Evolutionary conservation across 2,888 invertebrate genomes (phyloP).

Genomic region (Cephus spinipes): DNA sequence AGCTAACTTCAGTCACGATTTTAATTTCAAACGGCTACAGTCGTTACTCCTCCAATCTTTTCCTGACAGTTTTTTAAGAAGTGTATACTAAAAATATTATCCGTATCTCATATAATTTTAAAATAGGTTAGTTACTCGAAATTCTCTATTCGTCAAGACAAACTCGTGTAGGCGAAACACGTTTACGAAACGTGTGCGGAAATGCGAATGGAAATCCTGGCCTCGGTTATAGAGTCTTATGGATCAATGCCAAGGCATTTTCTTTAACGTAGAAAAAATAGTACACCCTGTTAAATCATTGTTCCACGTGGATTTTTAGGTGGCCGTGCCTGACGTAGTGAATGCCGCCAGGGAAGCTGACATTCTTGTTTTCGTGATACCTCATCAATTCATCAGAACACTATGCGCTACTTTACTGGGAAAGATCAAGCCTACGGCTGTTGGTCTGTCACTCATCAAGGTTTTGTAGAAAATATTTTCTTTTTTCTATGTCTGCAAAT

Average conservation of each 20-base stretch:
- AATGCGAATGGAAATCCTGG: not conserved
- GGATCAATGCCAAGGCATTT: conserved; percentile 15
- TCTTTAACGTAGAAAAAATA: not conserved
- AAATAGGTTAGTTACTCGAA: no score
- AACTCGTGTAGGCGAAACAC: not conserved
- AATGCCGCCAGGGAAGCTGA: conserved; percentile 74
- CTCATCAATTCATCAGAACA: conserved; percentile 75
- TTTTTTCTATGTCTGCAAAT: not conserved
- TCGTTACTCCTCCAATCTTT: no score
- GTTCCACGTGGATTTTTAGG: conserved; percentile 55
- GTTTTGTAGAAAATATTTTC: conserved; percentile 53
- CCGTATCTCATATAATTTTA: no score
- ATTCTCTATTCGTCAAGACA: not conserved
- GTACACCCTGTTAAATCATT: no score
- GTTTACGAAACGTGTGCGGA: conserved; percentile 6
- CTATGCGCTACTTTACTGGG: conserved; percentile 71
- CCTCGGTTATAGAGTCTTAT: not conserved
- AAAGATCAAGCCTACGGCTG: conserved; percentile 71
- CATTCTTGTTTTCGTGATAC: conserved; percentile 76
- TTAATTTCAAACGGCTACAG: no score
- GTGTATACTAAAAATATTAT: no score
- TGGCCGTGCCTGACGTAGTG: conserved; percentile 75
- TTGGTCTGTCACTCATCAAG: conserved; percentile 77
- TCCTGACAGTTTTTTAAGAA: no score
- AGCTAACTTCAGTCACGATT: no score